Percentiles rank a stretch among this genome's conserved stretches.
Evolutionary conservation across 1,140 invertebrate species (phyloP).

Genomic region (Heliconius himera): DNA sequence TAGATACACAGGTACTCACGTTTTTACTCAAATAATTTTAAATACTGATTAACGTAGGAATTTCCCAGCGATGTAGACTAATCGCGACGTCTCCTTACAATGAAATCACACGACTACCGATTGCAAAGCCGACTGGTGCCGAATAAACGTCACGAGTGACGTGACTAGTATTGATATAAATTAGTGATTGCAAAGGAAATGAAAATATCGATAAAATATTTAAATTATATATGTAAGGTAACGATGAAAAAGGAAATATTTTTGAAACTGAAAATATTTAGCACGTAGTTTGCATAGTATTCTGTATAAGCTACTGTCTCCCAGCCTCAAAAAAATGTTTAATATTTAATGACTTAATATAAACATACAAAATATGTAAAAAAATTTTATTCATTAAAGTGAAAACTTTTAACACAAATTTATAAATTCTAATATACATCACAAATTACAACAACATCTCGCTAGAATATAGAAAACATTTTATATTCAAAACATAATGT

Average conservation of each 20-base stretch:
- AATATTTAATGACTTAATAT: no score
- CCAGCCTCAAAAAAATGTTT: no score
- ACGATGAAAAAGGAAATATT: no score
- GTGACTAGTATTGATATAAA: neutral
- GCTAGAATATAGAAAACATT: neutral
- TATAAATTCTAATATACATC: no score
- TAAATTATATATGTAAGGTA: neutral
- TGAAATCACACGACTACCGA: slow-evolving; percentile 25
- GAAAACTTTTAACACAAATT: no score
- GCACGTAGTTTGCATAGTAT: no score
- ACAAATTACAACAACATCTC: neutral
- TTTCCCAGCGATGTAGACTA: slow-evolving; percentile 7
- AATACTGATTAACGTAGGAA: slow-evolving; percentile 8
- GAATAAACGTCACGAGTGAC: slow-evolving; percentile 11
- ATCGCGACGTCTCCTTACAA: slow-evolving; percentile 2
- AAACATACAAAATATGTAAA: no score
- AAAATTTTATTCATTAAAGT: no score
- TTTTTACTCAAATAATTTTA: slow-evolving; percentile 25
- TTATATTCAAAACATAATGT: neutral
- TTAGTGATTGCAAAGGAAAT: neutral
- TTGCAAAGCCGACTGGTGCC: neutral
- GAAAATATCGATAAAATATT: neutral
- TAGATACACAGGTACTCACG: slow-evolving; percentile 19
- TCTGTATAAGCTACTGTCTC: no score
- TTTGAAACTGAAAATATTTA: no score